Base-by-base conservation (phyloP, 2,113 vertebrate genomes). In the Protomyctophum bolini region DNA sequence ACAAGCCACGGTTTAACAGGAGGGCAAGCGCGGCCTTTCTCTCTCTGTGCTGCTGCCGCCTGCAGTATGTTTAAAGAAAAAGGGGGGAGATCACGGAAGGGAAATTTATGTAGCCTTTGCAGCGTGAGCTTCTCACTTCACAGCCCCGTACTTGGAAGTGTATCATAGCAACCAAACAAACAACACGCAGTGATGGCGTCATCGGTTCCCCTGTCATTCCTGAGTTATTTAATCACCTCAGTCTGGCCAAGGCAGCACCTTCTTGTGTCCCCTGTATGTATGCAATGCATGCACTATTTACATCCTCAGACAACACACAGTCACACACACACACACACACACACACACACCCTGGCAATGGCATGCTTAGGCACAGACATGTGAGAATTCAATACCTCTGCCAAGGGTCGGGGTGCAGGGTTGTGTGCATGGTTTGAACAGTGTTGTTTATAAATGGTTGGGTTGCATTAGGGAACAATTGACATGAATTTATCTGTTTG, bases 81-180 rank as follows among this genome's bases (percentile, higher is more conserved):
- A 48, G 47, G 57, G 62, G 72, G 62, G 72, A 75, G 57, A 75
- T 77, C 70, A 64, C 41, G 33, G 14, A 74, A 10, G 28, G 82
- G 67, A 66, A 81, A 72, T 84, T 77, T 82, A 62, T 2, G 2
- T 59, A 47, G 51, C 14, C 49, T 74, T 81, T 62, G 51, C 68
- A 54, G 49, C 8, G 68, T 70, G 72, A 56, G 72, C 63, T 15
- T 6, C 33, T 41, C 33, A 41, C 8, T 48, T 52, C 76, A 66
- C 71, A 70, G 70, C 68, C 58, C 61, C 83, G 61, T 71, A 56
- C 75, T 52, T 8, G 21, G 33, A 76, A 80, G 77, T 67, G 75
- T 82, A 69, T 86, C 89, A 83, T 88, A 75, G 88, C 87, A 89
- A 92, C 90, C 76, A 85, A 91, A 87, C 88, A 92, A 93, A 91